These are phyloP conservation scores for Sebastes matsubarae DNA, from an alignment of 2,797 vertebrate genomes.

Conservation along the genomic window DNA sequence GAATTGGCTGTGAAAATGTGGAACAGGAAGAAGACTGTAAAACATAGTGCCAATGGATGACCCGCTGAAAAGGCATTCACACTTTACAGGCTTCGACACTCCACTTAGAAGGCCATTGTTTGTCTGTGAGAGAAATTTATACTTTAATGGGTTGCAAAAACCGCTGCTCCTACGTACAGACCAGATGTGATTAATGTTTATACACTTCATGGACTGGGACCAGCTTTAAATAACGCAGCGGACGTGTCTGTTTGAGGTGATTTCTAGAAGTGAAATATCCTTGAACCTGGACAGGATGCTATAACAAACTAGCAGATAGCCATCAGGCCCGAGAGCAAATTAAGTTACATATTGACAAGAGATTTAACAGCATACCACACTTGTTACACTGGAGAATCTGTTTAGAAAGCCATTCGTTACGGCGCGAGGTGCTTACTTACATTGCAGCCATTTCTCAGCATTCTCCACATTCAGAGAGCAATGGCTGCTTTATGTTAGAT, in stretches of 20 bases:
- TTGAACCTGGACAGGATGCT: slow-evolving; percentile 13
- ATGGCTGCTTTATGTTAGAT: slow-evolving; percentile 24
- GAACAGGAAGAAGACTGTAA: slow-evolving; percentile 70
- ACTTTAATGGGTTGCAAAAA: slow-evolving; percentile 47
- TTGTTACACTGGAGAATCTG: slow-evolving; percentile 30
- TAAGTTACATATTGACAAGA: slow-evolving; percentile 47
- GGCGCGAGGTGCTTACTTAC: slow-evolving; percentile 16
- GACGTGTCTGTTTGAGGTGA: not conserved
- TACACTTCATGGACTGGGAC: slow-evolving; percentile 15
- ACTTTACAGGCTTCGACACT: slow-evolving; percentile 65
- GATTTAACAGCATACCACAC: slow-evolving; percentile 39
- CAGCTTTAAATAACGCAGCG: slow-evolving; percentile 17
- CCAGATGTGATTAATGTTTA: slow-evolving; percentile 58
- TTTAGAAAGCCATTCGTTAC: slow-evolving; percentile 39
- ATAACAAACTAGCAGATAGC: slow-evolving; percentile 3
- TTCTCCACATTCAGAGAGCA: slow-evolving; percentile 34
- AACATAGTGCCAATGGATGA: slow-evolving; percentile 67
- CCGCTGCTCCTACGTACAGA: slow-evolving; percentile 13
- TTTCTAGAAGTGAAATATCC: not conserved
- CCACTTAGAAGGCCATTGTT: slow-evolving; percentile 60
- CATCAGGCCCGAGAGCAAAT: slow-evolving; percentile 24
- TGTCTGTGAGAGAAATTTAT: slow-evolving; percentile 62
- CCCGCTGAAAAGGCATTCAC: slow-evolving; percentile 71
- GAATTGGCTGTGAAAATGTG: slow-evolving; percentile 66
- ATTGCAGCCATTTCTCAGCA: slow-evolving; percentile 28